Conservation (phyloP, 2,888 invertebrate species). For the Diarsia dahlii region DNA sequence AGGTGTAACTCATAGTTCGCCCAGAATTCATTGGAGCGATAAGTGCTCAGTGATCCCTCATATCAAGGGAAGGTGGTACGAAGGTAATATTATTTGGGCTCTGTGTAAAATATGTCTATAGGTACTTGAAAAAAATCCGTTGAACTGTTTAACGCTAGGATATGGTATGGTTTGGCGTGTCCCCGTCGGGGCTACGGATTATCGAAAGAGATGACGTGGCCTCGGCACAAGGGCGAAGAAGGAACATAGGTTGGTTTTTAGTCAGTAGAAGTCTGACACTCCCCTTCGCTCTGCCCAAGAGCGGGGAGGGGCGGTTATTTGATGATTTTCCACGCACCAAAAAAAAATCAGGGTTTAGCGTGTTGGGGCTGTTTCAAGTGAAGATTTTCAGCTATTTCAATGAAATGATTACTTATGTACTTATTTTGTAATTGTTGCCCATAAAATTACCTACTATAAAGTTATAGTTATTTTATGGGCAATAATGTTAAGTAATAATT, state of each 20-base stretch:
- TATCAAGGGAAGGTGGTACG: not conserved
- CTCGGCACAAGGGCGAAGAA: no score
- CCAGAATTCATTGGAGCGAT: constrained; percentile 5
- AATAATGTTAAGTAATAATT: no score
- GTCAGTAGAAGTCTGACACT: no score
- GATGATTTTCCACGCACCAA: no score
- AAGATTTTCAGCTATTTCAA: not conserved
- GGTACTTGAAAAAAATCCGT: not conserved
- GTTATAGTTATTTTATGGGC: not conserved
- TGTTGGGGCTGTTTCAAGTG: not conserved
- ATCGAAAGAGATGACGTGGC: no score
- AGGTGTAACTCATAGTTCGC: no score
- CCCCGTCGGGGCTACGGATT: no score
- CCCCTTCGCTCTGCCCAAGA: no score
- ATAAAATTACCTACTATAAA: not conserved
- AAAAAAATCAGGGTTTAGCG: no score
- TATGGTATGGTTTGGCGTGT: not conserved
- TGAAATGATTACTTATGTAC: not conserved
- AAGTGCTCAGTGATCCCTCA: not conserved
- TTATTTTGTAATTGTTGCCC: not conserved
- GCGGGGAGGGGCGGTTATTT: no score
- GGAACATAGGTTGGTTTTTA: no score
- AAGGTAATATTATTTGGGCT: not conserved
- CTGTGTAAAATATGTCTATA: not conserved
- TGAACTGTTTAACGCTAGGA: not conserved